Evolutionary conservation across 2,888 invertebrate species (phyloP).

Genomic region (Plebejus argus): DNA sequence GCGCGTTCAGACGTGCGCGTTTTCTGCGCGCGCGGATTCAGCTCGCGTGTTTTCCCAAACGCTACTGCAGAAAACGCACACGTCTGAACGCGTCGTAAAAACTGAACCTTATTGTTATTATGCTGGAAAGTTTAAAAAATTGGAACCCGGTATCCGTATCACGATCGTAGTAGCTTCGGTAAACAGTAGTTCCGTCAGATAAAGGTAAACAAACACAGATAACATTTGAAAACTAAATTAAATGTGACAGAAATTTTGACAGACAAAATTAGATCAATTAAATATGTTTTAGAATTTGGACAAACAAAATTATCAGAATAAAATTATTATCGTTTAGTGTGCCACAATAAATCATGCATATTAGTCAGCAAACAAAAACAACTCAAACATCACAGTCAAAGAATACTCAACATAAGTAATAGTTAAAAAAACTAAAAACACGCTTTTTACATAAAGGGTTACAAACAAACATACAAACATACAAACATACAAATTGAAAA

Average conservation of each 20-base stretch:
- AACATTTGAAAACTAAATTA: constrained; percentile 22
- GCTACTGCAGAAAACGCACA: no score
- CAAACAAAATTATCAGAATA: constrained; percentile 1
- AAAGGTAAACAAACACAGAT: constrained; percentile 35
- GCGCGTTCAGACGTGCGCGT: no score
- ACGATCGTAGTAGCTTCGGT: background rate
- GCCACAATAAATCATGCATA: constrained; percentile 5
- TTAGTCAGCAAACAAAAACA: constrained; percentile 23
- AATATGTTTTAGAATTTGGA: background rate
- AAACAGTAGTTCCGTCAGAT: constrained; percentile 8
- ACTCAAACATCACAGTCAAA: background rate
- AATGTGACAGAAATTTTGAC: constrained; percentile 7
- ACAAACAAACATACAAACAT: no score
- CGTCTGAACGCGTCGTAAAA: no score
- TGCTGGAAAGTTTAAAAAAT: background rate
- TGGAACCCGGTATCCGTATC: background rate
- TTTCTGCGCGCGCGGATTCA: no score
- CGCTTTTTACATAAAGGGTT: no score
- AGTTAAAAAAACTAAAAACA: no score
- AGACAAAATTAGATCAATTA: constrained; percentile 17
- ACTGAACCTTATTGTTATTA: no score
- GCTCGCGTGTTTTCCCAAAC: no score
- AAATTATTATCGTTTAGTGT: background rate
- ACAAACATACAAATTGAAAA: no score
- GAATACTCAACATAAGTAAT: no score